Percentiles rank a stretch among this genome's conserved stretches.
phyloP scores from a whole-genome alignment of 1,140 invertebrate genomes.

The Paraescarpia echinospica region DNA sequence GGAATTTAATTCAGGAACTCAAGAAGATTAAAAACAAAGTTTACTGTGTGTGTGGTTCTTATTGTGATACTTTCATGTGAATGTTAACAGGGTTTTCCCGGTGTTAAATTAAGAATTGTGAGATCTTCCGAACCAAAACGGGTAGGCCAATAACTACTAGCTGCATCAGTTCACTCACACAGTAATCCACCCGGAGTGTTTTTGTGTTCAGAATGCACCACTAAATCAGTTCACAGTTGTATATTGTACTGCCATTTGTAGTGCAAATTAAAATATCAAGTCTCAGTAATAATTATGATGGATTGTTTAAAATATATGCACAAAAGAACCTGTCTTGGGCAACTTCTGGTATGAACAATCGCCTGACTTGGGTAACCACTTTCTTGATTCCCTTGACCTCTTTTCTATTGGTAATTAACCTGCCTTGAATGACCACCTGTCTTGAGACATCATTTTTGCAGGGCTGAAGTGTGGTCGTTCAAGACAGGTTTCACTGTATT shows the following conservation, averaged over 20 bases:
- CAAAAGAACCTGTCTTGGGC: too few relatives aligned
- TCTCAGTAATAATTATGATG: neutral
- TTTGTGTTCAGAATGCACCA: neutral
- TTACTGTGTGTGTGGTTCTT: neutral
- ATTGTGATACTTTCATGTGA: neutral
- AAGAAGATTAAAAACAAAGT: neutral
- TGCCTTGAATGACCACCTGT: too few relatives aligned
- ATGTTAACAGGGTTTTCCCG: neutral
- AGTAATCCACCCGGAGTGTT: neutral
- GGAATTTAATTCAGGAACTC: neutral
- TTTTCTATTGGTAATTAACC: too few relatives aligned
- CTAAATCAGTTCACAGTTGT: neutral
- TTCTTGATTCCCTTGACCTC: too few relatives aligned
- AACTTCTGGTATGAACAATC: too few relatives aligned
- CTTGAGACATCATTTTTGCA: too few relatives aligned
- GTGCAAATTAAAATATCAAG: neutral
- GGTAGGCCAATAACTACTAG: neutral
- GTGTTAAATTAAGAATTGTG: neutral
- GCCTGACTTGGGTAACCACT: too few relatives aligned
- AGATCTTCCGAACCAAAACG: neutral
- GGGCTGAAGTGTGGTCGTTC: too few relatives aligned
- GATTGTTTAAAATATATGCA: neutral
- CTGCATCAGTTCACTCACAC: neutral
- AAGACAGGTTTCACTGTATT: too few relatives aligned
- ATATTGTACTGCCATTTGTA: neutral